Conservation (phyloP, 1,140 invertebrate species). For the Lasioglossum albipes region DNA sequence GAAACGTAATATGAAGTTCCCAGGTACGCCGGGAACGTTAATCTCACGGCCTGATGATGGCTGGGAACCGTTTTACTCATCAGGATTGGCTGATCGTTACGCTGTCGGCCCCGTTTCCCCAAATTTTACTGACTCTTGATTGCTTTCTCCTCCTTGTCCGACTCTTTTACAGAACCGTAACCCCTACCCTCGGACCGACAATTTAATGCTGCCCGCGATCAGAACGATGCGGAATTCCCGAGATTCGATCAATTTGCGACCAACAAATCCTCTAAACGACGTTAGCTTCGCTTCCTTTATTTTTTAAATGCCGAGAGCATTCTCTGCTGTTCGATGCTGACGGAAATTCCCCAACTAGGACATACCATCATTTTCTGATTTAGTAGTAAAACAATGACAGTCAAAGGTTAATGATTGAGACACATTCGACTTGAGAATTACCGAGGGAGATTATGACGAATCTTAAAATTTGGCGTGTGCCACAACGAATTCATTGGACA, state of each 20-base stretch:
- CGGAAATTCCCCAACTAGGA: too few species aligned
- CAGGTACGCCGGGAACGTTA: conserved; percentile 42
- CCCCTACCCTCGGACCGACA: conserved; percentile 5
- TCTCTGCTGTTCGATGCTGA: too few species aligned
- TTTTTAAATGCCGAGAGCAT: not conserved
- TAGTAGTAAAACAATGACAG: too few species aligned
- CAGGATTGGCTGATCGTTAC: conserved; percentile 38
- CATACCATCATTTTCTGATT: too few species aligned
- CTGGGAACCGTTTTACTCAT: conserved; percentile 48
- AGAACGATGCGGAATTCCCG: not conserved
- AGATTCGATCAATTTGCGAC: not conserved
- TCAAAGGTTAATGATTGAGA: too few species aligned
- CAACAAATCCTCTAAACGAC: not conserved
- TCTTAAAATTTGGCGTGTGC: too few species aligned
- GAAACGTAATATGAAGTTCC: conserved; percentile 61
- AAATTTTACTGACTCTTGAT: conserved; percentile 32
- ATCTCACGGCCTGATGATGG: conserved; percentile 40
- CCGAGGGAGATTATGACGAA: too few species aligned
- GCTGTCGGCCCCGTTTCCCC: not conserved
- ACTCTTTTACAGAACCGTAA: not conserved
- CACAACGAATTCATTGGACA: too few species aligned
- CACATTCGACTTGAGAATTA: too few species aligned
- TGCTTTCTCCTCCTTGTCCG: conserved; percentile 23
- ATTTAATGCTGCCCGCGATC: not conserved
- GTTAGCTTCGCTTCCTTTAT: not conserved